Evolutionary conservation across 1,140 invertebrate genomes (phyloP).

Genomic region (Drosophila teissieri): DNA sequence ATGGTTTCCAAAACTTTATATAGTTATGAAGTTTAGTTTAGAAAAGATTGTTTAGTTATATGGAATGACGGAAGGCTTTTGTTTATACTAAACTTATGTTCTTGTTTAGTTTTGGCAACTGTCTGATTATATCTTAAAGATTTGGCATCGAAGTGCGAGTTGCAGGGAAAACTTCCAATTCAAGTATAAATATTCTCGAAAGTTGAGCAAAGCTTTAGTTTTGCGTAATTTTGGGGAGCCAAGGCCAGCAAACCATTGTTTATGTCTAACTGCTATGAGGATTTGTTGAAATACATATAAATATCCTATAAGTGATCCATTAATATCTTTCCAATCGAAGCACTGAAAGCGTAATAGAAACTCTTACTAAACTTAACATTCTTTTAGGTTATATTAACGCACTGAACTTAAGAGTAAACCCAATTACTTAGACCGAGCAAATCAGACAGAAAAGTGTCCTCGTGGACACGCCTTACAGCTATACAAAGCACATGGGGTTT

Average conservation of each 20-base stretch:
- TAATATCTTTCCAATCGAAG: constrained; percentile 13
- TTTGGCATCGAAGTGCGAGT: constrained; percentile 20
- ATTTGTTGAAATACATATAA: constrained; percentile 33
- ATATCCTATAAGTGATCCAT: constrained; percentile 25
- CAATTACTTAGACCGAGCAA: constrained; percentile 51
- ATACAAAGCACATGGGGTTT: constrained; percentile 61
- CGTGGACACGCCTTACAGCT: constrained; percentile 63
- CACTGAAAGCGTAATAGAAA: constrained; percentile 39
- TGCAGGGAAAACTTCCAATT: not conserved
- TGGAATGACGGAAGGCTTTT: not conserved
- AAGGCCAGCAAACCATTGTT: not conserved
- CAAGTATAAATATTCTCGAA: not conserved
- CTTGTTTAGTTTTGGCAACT: constrained; percentile 19
- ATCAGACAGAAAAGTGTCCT: constrained; percentile 48
- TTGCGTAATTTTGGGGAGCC: constrained; percentile 1
- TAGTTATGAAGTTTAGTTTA: constrained; percentile 7
- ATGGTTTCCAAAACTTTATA: constrained; percentile 8
- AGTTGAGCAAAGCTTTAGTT: constrained; percentile 11
- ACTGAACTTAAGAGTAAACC: constrained; percentile 44
- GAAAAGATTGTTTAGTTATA: not conserved
- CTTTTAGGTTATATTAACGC: constrained; percentile 44
- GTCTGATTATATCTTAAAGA: constrained; percentile 21
- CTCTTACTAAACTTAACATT: constrained; percentile 36
- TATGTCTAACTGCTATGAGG: constrained; percentile 43
- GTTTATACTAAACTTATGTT: not conserved